Percentiles rank a stretch among this genome's conserved stretches.
phyloP scores from a whole-genome alignment of 2,113 vertebrate species.

The Muntiacus reevesi region DNA sequence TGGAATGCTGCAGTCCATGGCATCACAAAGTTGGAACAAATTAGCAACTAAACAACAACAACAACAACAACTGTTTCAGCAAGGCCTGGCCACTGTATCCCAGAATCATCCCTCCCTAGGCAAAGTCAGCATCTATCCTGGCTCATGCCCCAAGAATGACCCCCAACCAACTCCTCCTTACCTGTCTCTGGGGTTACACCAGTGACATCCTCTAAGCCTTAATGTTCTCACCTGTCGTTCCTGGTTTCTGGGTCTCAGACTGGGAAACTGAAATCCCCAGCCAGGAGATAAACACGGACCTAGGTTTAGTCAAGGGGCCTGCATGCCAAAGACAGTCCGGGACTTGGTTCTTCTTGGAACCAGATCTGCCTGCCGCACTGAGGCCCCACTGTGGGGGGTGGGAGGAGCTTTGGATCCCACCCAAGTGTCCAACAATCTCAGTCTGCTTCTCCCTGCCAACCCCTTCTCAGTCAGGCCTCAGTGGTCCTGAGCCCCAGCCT shows the following conservation, averaged over 20 bases:
- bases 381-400: background rate
- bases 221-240: background rate
- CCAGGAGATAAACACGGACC: background rate
- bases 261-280: background rate
- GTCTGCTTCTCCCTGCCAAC: background rate
- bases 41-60: background rate
- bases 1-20: background rate
- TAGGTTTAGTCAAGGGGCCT: background rate
- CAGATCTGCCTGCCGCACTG: background rate
- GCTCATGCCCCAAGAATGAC: background rate
- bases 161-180: background rate
- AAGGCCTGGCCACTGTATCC: background rate
- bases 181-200: background rate
- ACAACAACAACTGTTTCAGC: background rate
- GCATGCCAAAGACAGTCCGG: too few relatives aligned
- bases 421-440: background rate
- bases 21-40: background rate
- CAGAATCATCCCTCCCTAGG: background rate
- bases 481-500: background rate
- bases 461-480: rapidly evolving
- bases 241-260: background rate
- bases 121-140: background rate
- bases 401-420: background rate
- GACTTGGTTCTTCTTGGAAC: background rate
- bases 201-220: background rate